Base-by-base conservation (phyloP, 1,140 invertebrate genomes). In the Listronotus oregonensis region DNA sequence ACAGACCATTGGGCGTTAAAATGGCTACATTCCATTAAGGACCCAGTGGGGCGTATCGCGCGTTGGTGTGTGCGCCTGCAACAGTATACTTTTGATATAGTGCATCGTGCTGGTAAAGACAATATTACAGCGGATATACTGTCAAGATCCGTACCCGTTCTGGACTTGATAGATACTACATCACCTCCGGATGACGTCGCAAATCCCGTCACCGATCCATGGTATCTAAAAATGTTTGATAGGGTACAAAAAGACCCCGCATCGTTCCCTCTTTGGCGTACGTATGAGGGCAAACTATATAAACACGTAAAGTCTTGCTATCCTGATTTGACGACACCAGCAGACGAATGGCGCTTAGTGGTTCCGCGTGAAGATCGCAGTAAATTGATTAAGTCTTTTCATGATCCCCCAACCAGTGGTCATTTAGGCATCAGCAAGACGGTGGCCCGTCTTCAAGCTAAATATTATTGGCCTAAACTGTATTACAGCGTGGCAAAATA, bases 1-100 rank as follows among this genome's bases (percentile, higher is more conserved):
- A 83, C 82, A 0, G 82, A 85, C 58, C 80, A 82, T 52, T 71
- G 71, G 15, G 71, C 77, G 9, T 68, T 84, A 3, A 68, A 68
- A 31, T 85, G 79, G 78, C 69, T 85, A 2, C 68, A 72, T n/a
- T 72, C 72, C 0, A 70, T 81, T 0, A 80, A 77, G 64, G 77
- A 81, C 40, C 71, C 75, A 2, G 74, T 63, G 0, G 77, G 75
- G 32, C 44, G 80, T 34, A 58, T 84, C 10, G 77, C 78, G 0
- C 57, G 80, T 31, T 83, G 80, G 81, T 52, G 66, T 15, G n/a
- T 82, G 11, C 32, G 68, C 31, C 47, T 84, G 0, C 78, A 81
- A 68, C 67, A 70, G 6, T 82, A 77, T 65, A 67, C 78, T 32
- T 78, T 79, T 58, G 51, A 77, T 11, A 71, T 83, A 7, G 55